Conservation (phyloP, 2,797 vertebrate species). For the Apodemus agrarius region DNA sequence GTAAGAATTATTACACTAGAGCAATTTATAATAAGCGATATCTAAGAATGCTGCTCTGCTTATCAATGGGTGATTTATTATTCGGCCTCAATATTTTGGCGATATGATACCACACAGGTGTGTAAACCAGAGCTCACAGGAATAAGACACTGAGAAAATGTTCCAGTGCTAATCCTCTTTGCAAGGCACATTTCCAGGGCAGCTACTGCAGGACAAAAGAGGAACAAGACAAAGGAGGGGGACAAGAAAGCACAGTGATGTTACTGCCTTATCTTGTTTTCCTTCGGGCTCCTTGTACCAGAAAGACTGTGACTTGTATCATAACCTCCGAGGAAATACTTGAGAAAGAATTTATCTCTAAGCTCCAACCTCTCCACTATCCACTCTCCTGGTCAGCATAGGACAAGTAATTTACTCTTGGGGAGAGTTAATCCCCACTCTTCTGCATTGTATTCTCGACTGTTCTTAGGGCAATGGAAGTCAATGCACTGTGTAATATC, state of each 20-base stretch:
- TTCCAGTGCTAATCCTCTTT: neutral
- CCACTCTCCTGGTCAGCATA: neutral
- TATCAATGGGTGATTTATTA: constrained; percentile 1
- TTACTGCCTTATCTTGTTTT: neutral
- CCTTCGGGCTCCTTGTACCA: neutral
- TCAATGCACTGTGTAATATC: neutral
- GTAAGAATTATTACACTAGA: neutral
- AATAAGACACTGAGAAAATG: neutral
- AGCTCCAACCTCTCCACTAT: neutral
- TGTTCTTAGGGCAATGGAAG: neutral
- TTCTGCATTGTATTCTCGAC: neutral
- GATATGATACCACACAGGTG: neutral
- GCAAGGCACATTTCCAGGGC: neutral
- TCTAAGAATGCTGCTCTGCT: neutral
- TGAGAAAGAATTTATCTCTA: neutral
- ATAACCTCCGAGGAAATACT: neutral
- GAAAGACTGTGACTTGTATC: neutral
- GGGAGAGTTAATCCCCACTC: neutral
- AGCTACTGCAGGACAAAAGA: neutral
- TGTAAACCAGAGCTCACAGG: neutral
- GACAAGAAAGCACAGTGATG: neutral
- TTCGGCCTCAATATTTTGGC: neutral
- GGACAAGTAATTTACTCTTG: neutral
- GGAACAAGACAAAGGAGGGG: neutral
- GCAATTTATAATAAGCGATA: constrained; percentile 7